Evolutionary conservation across 2,888 invertebrate species (phyloP).

Genomic region (Conomelus anceps): DNA sequence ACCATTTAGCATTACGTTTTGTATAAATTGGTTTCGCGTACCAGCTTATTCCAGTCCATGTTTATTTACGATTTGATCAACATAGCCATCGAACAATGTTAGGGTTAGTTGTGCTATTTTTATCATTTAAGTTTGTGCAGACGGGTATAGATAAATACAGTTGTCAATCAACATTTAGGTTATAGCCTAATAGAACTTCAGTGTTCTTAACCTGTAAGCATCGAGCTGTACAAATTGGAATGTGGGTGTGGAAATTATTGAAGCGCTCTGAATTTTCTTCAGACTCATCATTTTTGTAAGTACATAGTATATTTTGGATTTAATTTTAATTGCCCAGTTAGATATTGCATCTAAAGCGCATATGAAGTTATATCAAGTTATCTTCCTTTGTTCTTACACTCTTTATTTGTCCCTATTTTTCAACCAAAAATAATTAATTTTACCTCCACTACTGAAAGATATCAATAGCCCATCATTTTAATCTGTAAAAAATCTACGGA

Average conservation of each 20-base stretch:
- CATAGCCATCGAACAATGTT: background rate
- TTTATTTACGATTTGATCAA: background rate
- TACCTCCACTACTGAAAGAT: no score
- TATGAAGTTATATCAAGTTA: no score
- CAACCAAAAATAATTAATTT: no score
- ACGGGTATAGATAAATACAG: background rate
- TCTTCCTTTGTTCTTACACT: no score
- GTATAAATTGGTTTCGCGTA: background rate
- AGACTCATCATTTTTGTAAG: constrained; percentile 8
- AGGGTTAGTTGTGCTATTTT: background rate
- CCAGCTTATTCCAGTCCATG: background rate
- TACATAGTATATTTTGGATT: background rate
- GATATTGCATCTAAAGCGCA: no score
- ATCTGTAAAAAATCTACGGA: no score
- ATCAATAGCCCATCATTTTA: no score
- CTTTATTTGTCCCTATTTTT: no score
- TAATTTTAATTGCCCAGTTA: background rate
- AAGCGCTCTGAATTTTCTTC: constrained; percentile 7
- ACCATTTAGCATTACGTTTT: background rate
- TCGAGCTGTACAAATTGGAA: background rate
- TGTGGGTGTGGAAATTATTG: constrained; percentile 10
- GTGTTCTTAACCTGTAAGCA: background rate
- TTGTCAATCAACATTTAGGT: background rate
- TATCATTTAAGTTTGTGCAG: background rate
- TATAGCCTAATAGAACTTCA: background rate